These are phyloP conservation scores for Heliconius hermathena DNA, from an alignment of 1,140 invertebrate genomes.

Conservation along the genomic window DNA sequence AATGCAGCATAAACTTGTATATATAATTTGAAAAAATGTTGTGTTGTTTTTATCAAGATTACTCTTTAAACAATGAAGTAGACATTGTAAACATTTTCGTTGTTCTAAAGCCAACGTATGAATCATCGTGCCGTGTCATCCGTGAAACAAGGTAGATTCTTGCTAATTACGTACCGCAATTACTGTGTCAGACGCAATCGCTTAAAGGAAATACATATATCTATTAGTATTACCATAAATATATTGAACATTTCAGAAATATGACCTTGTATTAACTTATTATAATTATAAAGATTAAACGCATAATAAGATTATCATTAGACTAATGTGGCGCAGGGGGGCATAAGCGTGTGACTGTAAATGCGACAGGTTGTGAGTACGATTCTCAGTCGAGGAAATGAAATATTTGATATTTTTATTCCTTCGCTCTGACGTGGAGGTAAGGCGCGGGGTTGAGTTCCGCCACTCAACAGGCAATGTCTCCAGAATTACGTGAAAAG, in stretches of 20 bases:
- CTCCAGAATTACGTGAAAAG: too few species aligned
- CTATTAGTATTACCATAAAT: neutral
- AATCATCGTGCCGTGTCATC: conserved; percentile 41
- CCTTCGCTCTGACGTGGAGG: too few species aligned
- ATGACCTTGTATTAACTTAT: neutral
- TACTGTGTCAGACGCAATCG: conserved; percentile 17
- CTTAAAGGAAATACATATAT: neutral
- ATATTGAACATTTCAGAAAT: neutral
- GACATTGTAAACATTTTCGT: conserved; percentile 25
- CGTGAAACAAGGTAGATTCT: conserved; percentile 40
- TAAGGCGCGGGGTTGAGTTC: too few species aligned
- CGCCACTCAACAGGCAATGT: too few species aligned
- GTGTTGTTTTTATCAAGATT: neutral
- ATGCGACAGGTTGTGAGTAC: too few species aligned
- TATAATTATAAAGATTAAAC: neutral
- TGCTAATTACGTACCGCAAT: conserved; percentile 36
- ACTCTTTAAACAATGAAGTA: conserved; percentile 20
- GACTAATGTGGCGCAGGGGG: too few species aligned
- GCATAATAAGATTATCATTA: too few species aligned
- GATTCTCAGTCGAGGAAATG: too few species aligned
- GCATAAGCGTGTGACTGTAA: too few species aligned
- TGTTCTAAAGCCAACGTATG: conserved; percentile 40
- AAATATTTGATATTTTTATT: too few species aligned
- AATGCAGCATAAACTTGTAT: neutral
- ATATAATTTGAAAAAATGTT: neutral